Percentiles rank a stretch among this genome's conserved stretches.
Conservation (phyloP, 2,888 invertebrate genomes). For the Acanthococcus lagerstroemiae region DNA sequence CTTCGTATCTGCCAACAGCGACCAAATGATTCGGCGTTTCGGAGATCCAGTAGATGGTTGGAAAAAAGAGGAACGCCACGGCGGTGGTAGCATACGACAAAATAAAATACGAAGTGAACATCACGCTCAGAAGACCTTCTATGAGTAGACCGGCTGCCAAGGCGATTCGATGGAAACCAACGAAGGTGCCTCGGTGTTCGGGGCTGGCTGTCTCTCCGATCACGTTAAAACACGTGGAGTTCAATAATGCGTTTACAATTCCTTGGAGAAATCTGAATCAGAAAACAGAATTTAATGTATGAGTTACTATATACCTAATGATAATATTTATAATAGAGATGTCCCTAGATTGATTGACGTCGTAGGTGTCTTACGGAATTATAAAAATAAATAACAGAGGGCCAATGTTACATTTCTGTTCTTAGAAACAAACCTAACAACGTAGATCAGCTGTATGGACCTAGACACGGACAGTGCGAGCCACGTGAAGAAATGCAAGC, state of each 20-base stretch:
- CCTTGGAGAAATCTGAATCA: constrained; percentile 8
- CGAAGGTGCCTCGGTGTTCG: constrained; percentile 1
- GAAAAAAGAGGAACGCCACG: not conserved
- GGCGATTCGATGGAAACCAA: not conserved
- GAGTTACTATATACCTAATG: too few species aligned
- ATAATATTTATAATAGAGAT: too few species aligned
- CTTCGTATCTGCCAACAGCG: not conserved
- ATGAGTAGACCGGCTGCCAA: not conserved
- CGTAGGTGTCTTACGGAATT: too few species aligned
- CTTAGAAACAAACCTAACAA: not conserved
- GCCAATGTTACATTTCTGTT: not conserved
- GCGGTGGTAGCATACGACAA: not conserved
- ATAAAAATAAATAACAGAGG: too few species aligned
- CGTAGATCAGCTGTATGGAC: not conserved
- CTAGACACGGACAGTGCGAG: not conserved
- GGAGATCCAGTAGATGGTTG: not conserved
- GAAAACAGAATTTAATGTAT: too few species aligned
- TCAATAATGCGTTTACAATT: not conserved
- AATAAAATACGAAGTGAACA: not conserved
- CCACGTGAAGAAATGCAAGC: not conserved
- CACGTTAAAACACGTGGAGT: not conserved
- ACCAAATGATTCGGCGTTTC: constrained; percentile 11
- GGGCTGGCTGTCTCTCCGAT: constrained; percentile 11
- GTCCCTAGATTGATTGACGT: not conserved
- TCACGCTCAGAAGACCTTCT: not conserved